A percentile compares a stretch with the other conserved stretches of the same genome.
These are phyloP conservation scores for Rutilus rutilus DNA, from an alignment of 2,113 vertebrate species.

Conservation along the genomic window DNA sequence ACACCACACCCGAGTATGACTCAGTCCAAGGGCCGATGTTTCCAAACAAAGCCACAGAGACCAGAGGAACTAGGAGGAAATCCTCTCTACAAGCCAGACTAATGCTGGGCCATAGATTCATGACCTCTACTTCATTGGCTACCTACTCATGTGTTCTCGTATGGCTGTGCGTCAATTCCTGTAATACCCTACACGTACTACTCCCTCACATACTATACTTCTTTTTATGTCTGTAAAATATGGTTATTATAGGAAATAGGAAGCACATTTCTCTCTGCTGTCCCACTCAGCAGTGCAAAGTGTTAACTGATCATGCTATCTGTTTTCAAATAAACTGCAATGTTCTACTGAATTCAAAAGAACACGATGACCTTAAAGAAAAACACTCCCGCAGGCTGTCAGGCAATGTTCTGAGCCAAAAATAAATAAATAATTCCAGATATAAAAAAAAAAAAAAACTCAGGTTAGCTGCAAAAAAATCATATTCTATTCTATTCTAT, in stretches of 20 bases:
- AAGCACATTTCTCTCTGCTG: background rate
- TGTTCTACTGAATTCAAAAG: background rate
- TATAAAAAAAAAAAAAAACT: background rate
- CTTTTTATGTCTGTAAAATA: background rate
- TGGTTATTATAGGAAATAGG: background rate
- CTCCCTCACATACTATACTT: background rate
- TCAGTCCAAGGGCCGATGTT: constrained; percentile 18
- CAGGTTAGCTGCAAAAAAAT: background rate
- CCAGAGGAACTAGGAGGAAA: constrained; percentile 19
- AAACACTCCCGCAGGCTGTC: background rate
- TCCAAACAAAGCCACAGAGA: constrained; percentile 32
- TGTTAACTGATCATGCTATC: constrained; percentile 9
- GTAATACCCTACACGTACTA: background rate
- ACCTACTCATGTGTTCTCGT: background rate
- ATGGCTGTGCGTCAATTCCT: background rate
- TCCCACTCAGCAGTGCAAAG: background rate
- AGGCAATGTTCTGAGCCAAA: background rate
- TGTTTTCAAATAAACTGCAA: background rate
- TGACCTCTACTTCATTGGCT: background rate
- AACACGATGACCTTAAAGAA: background rate
- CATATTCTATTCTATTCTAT: too few relatives aligned
- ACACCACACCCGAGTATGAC: constrained; percentile 35
- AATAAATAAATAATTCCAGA: background rate
- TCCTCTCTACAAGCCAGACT: constrained; percentile 16
- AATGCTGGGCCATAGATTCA: background rate